Base-by-base conservation (phyloP, 2,888 invertebrate species). In the Stenichneumon culpator region DNA sequence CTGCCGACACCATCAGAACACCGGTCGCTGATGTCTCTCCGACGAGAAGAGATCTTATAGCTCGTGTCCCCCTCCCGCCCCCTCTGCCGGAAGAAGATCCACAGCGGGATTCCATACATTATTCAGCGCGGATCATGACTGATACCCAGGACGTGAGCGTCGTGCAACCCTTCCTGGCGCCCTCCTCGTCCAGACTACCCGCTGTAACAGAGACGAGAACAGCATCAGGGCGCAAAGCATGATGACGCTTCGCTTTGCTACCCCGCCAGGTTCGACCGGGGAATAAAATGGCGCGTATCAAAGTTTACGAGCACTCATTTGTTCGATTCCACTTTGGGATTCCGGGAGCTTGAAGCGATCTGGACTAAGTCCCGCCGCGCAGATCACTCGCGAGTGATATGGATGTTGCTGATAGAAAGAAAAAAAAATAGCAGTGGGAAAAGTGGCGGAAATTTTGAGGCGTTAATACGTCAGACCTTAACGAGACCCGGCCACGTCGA, bases 41-140 rank as follows among this genome's bases (percentile, higher is more conserved):
- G 50, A 63, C 36, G 79, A 25, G 60, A 72, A 75, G 79, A 69
- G 80, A 72, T 65, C 81, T 77, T 81, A 80, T 73, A 86, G 84
- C 81, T 74, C 74, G 63, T 52, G 54, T 5, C 16, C 5, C 2
- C 44, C 16, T 16, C 44, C 3, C 11, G 14, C 44, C 3, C 44
- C 16, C 44, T 47, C 67, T 1, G 22, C 39, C 50, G 67, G 82
- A 72, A 78, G 82, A 81, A 82, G 86, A 88, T 89, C 79, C 86
- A 54, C 84, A 85, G 80, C 87, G 78, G 80, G 84, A 83, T 87
- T 87, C 87, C 88, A 91, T 93, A 91, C 90, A 93, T 93, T 93
- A 93, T 93, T 93, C 93, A 93, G 89, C 87, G 75, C 52, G 89
- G 89, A 91, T 92, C 91, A 91, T 93, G 93, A 93, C 91, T 91